A percentile compares a stretch with the other conserved stretches of the same genome.
These are phyloP conservation scores for Nephrotoma flavescens DNA, from an alignment of 2,888 invertebrate species.

Conservation along the genomic window DNA sequence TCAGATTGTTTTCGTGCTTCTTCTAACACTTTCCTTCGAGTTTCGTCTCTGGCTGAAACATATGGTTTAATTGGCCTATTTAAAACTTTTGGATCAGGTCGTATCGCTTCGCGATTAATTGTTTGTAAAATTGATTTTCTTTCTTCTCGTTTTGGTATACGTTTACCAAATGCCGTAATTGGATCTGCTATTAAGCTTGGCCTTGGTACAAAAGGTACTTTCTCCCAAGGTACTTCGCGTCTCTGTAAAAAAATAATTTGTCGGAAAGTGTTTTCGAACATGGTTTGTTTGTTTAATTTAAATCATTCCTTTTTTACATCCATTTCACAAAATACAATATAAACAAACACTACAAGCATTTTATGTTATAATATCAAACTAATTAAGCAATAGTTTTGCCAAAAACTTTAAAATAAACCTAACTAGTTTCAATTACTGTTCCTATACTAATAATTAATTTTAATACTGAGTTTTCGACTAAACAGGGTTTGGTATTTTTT, in stretches of 20 bases:
- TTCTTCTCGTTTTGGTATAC: slow-evolving; percentile 28
- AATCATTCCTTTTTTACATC: not conserved
- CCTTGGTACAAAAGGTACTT: slow-evolving; percentile 73
- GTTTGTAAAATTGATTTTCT: slow-evolving; percentile 35
- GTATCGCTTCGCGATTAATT: slow-evolving; percentile 44
- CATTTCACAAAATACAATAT: not conserved
- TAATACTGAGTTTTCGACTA: not conserved
- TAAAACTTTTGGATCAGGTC: slow-evolving; percentile 41
- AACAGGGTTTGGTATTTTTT: not conserved
- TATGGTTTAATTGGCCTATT: slow-evolving; percentile 50
- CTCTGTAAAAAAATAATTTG: slow-evolving; percentile 43
- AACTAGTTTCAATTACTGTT: not conserved
- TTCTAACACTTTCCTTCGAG: slow-evolving; percentile 45
- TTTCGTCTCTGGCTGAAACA: slow-evolving; percentile 49
- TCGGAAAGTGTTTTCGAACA: not conserved
- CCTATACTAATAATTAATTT: not conserved
- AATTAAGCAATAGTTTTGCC: not conserved
- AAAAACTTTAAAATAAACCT: not conserved
- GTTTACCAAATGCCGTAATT: slow-evolving; percentile 68
- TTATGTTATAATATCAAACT: not conserved
- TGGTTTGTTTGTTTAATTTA: not conserved
- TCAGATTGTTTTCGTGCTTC: slow-evolving; percentile 43
- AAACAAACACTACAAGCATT: not conserved
- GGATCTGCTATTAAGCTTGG: slow-evolving; percentile 75
- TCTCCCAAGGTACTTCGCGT: slow-evolving; percentile 72